Conservation (phyloP, 2,113 vertebrate genomes). For the Rhinopithecus roxellana region DNA sequence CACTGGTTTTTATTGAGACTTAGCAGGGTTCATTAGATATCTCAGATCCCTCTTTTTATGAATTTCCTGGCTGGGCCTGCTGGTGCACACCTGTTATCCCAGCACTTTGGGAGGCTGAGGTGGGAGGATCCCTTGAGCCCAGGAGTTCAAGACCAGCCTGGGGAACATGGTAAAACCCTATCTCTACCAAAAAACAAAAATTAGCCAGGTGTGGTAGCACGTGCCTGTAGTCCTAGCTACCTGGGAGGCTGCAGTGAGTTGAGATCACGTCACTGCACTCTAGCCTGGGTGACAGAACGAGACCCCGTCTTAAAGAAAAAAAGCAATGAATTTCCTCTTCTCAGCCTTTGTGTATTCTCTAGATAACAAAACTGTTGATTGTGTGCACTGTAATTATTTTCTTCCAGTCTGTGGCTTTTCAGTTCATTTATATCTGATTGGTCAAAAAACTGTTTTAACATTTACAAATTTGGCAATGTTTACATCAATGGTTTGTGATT, state of each 20-base stretch:
- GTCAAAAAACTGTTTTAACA: conserved; percentile 5
- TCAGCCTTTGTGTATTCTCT: neutral
- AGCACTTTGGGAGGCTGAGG: too few relatives aligned
- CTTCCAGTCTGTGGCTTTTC: neutral
- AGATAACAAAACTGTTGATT: neutral
- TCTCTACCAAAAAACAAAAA: too few relatives aligned
- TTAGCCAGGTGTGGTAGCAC: too few relatives aligned
- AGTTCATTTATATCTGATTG: neutral
- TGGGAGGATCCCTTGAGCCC: too few relatives aligned
- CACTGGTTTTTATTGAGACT: neutral
- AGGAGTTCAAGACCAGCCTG: too few relatives aligned
- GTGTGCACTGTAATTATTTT: neutral
- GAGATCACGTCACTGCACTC: too few relatives aligned
- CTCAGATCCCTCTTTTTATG: neutral
- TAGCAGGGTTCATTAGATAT: neutral
- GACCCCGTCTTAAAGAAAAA: too few relatives aligned
- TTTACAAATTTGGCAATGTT: conserved; percentile 10
- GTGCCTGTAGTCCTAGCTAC: too few relatives aligned
- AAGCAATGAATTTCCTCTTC: neutral
- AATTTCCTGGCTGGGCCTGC: neutral
- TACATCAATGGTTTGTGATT: neutral
- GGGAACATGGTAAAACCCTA: too few relatives aligned
- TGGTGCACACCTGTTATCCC: too few relatives aligned
- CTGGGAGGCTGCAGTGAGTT: too few relatives aligned
- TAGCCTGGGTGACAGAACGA: too few relatives aligned